Conservation (phyloP, 1,140 invertebrate genomes). For the Aplysia californica region DNA sequence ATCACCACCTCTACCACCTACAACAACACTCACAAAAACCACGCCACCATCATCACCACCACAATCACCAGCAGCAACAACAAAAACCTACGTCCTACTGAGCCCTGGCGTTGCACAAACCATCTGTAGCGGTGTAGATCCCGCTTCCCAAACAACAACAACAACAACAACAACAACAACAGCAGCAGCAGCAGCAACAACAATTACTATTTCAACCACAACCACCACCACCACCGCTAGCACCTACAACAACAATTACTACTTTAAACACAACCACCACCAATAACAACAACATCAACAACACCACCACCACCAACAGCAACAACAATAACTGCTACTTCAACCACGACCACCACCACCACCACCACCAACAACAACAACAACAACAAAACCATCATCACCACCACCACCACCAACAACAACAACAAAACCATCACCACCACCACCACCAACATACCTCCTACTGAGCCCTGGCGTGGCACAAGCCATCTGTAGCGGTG, state of each 20-base stretch:
- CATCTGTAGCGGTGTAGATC: background rate
- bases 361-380: background rate
- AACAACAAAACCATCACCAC: slow-evolving; percentile 75
- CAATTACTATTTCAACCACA: background rate
- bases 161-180: background rate
- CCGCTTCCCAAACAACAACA: background rate
- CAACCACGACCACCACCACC: background rate
- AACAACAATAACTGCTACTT: background rate
- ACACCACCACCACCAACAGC: background rate
- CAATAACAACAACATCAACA: background rate
- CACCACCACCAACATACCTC: slow-evolving; percentile 74
- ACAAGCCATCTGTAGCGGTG: slow-evolving; percentile 87
- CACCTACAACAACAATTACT: background rate
- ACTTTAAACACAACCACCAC: background rate
- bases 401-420: slow-evolving; percentile 73
- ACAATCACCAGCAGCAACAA: no score
- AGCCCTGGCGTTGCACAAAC: background rate
- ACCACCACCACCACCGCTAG: background rate
- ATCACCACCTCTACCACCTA: no score
- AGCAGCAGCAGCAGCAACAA: background rate
- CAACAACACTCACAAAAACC: no score
- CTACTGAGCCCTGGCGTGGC: slow-evolving; percentile 81
- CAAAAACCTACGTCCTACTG: no score
- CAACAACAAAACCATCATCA: background rate
- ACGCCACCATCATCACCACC: no score